phyloP scores from a whole-genome alignment of 2,113 vertebrate species.

The Mobula birostris region DNA sequence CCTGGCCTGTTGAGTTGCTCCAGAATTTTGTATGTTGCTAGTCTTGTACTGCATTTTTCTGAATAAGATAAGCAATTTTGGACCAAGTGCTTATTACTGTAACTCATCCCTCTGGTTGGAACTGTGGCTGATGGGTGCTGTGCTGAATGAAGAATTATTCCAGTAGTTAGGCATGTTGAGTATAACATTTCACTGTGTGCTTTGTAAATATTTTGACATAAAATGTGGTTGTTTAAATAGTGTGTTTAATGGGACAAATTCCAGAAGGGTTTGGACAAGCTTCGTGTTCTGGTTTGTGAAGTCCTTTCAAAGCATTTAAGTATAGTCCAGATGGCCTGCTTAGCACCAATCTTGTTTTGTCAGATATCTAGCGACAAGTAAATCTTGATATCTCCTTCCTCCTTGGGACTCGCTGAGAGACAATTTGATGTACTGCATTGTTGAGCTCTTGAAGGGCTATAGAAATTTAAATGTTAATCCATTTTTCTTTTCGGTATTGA shows the following conservation, averaged over 20 bases:
- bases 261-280: slow-evolving; percentile 11
- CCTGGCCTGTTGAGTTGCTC: too few species aligned
- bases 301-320: slow-evolving; percentile 7
- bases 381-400: not conserved
- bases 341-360: not conserved
- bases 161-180: slow-evolving; percentile 18
- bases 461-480: not conserved
- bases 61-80: not conserved
- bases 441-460: not conserved
- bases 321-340: slow-evolving; percentile 6
- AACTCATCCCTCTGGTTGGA: not conserved
- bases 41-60: not conserved
- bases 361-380: not conserved
- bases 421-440: not conserved
- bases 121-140: not conserved
- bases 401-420: not conserved
- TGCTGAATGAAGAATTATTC: not conserved
- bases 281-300: not conserved
- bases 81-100: not conserved
- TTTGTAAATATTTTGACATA: slow-evolving; percentile 25
- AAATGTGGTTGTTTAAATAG: slow-evolving; percentile 35
- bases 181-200: not conserved
- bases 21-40: not conserved
- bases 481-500: not conserved
- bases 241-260: slow-evolving; percentile 26